These are phyloP conservation scores for Desmodus rotundus DNA, from an alignment of 2,113 vertebrate genomes.

Conservation along the genomic window DNA sequence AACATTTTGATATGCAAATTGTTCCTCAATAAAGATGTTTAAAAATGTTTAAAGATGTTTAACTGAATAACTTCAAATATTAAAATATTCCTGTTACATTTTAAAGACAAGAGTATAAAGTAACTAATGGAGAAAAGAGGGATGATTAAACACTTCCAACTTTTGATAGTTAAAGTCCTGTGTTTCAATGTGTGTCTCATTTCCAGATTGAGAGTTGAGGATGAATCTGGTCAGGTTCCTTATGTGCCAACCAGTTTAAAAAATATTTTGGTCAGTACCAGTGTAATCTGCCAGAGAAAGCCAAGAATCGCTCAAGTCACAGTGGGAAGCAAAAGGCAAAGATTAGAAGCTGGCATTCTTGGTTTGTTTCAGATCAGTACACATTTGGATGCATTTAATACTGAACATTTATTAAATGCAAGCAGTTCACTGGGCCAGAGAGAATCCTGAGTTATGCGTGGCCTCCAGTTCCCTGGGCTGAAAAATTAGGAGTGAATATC, in stretches of 20 bases:
- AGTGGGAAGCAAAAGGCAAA: neutral
- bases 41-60: too few relatives aligned
- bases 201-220: neutral
- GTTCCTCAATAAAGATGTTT: neutral
- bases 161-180: neutral
- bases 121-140: neutral
- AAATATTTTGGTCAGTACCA: neutral
- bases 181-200: neutral
- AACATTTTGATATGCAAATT: neutral
- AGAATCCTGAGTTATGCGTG: conserved; percentile 48
- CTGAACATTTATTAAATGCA: conserved; percentile 61
- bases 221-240: neutral
- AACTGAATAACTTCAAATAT: neutral
- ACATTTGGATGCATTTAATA: conserved; percentile 60
- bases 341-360: conserved; percentile 3
- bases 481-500: conserved; percentile 63
- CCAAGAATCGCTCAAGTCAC: neutral
- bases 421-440: conserved; percentile 33
- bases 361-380: conserved; percentile 51
- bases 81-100: neutral
- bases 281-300: neutral
- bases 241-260: neutral
- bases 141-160: neutral
- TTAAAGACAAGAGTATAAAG: neutral
- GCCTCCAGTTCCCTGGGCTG: conserved; percentile 55